Evolutionary conservation across 2,888 invertebrate genomes (phyloP).

Genomic region (Polyommatus icarus): DNA sequence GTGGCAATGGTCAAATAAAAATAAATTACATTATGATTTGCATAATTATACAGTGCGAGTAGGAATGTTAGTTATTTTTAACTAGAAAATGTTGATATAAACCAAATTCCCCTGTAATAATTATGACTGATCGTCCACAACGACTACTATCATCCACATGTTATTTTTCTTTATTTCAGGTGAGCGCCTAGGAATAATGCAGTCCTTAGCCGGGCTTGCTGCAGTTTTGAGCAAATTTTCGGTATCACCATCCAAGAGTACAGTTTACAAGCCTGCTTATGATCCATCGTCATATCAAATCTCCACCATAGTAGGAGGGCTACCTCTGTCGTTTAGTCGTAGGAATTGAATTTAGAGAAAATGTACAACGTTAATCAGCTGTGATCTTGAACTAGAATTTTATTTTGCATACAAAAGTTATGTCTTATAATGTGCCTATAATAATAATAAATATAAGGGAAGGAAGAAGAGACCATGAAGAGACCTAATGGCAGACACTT

Average conservation of each 20-base stretch:
- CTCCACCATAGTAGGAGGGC: not conserved
- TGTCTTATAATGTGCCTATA: no score
- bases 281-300: not conserved
- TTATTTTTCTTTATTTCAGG: slow-evolving; percentile 37
- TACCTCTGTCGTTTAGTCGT: not conserved
- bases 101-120: no score
- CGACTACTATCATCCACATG: no score
- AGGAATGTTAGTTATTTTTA: not conserved
- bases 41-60: not conserved
- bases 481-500: no score
- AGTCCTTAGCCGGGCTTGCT: slow-evolving; percentile 40
- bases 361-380: no score
- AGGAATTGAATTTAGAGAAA: not conserved
- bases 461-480: no score
- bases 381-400: no score
- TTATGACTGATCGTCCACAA: not conserved
- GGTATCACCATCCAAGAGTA: slow-evolving; percentile 36
- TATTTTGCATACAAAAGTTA: no score
- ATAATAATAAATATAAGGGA: no score
- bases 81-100: no score
- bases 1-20: not conserved
- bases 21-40: not conserved
- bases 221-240: slow-evolving; percentile 40
- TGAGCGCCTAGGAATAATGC: slow-evolving; percentile 41
- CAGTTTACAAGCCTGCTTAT: not conserved